Conservation (phyloP, 2,888 invertebrate species). For the Troilus luridus region DNA sequence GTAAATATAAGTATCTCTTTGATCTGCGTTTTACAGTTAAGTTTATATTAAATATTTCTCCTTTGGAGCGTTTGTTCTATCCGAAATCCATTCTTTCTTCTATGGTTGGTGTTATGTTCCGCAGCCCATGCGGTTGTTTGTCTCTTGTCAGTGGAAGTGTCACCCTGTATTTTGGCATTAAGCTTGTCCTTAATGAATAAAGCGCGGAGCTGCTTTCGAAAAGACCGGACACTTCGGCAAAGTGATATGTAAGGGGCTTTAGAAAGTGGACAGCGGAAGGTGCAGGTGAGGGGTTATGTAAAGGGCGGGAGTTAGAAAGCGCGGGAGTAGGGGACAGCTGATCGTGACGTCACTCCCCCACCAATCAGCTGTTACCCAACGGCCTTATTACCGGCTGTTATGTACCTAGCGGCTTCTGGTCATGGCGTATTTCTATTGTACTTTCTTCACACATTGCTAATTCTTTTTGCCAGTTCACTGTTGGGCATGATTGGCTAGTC, state of each 20-base stretch:
- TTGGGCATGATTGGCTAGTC: background rate
- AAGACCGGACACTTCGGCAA: background rate
- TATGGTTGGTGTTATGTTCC: background rate
- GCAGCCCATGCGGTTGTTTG: background rate
- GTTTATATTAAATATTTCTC: background rate
- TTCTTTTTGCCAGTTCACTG: slow-evolving; percentile 5
- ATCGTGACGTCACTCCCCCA: slow-evolving; percentile 48
- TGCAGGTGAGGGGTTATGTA: slow-evolving; percentile 56
- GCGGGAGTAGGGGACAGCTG: slow-evolving; percentile 59
- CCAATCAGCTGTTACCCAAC: slow-evolving; percentile 51
- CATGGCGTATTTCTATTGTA: slow-evolving; percentile 30
- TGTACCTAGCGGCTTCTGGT: slow-evolving; percentile 25
- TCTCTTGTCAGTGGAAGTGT: background rate
- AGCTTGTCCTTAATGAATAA: background rate
- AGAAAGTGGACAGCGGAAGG: slow-evolving; percentile 53
- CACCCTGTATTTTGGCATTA: background rate
- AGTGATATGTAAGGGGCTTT: slow-evolving; percentile 36
- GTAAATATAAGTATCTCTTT: too few relatives aligned
- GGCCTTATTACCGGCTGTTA: slow-evolving; percentile 29
- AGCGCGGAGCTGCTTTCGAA: slow-evolving; percentile 17
- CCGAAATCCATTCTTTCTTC: background rate
- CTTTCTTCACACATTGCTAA: slow-evolving; percentile 14
- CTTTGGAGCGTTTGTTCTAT: background rate
- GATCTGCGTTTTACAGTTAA: too few relatives aligned
- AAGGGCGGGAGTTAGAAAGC: slow-evolving; percentile 57